Conservation (phyloP, 2,888 invertebrate genomes). For the Acheta domesticus region DNA sequence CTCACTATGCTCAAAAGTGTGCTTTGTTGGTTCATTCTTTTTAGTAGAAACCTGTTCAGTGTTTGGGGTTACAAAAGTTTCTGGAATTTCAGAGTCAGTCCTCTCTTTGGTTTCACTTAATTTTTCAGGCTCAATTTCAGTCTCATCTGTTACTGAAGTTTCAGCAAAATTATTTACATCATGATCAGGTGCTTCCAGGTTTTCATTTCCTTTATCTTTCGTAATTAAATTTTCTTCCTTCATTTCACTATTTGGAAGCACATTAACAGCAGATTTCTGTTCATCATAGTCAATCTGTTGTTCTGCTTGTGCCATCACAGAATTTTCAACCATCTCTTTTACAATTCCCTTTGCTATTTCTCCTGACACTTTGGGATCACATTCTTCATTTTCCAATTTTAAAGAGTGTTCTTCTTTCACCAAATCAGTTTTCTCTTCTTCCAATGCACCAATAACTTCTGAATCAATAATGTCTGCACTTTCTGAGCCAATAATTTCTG, state of each 20-base stretch:
- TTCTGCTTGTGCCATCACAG: too few species aligned
- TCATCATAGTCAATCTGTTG: too few species aligned
- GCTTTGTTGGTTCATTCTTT: background rate
- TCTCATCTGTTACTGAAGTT: background rate
- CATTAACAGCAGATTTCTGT: too few species aligned
- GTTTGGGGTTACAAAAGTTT: too few species aligned
- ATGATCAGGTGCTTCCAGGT: background rate
- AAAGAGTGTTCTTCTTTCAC: background rate
- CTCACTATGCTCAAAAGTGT: constrained; percentile 23
- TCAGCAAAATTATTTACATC: background rate
- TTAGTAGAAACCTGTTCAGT: too few species aligned
- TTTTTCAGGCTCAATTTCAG: background rate
- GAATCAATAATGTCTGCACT: background rate
- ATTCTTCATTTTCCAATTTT: background rate
- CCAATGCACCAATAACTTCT: background rate
- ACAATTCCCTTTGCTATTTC: too few species aligned
- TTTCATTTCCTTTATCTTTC: background rate
- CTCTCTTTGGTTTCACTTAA: too few species aligned
- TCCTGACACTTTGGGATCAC: too few species aligned
- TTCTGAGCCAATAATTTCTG: background rate
- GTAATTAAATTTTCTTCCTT: too few species aligned
- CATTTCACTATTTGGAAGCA: too few species aligned
- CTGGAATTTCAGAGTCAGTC: background rate
- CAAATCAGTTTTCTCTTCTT: background rate
- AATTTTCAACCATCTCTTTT: too few species aligned